Percentiles rank a stretch among this genome's conserved stretches.
These are phyloP conservation scores for Rafetus swinhoei DNA, from an alignment of 2,113 vertebrate species.

Conservation along the genomic window DNA sequence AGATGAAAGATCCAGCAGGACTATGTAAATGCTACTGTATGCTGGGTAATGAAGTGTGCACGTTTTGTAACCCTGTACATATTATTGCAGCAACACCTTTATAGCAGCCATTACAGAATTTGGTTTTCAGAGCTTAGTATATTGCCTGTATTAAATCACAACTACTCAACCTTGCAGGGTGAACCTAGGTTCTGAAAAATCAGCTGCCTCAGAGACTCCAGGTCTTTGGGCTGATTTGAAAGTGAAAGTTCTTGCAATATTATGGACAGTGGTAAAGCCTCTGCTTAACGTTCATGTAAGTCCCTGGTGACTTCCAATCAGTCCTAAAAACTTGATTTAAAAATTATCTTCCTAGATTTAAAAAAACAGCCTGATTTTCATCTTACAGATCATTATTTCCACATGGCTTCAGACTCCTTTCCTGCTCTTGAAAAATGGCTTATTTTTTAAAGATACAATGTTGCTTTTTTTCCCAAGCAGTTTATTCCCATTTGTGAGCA, in stretches of 20 bases:
- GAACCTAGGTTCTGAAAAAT: not conserved
- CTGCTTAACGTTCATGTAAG: not conserved
- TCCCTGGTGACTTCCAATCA: not conserved
- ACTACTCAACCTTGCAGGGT: not conserved
- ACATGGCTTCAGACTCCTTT: not conserved
- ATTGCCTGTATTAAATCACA: not conserved
- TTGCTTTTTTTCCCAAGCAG: slow-evolving; percentile 1
- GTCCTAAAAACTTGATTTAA: not conserved
- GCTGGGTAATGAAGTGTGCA: slow-evolving; percentile 3
- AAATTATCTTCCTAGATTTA: not conserved
- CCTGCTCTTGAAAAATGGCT: not conserved
- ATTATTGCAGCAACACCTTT: not conserved
- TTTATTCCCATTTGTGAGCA: slow-evolving; percentile 1
- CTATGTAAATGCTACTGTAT: not conserved
- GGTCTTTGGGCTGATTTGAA: not conserved
- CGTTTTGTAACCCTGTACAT: not conserved
- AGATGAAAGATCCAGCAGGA: slow-evolving; percentile 17
- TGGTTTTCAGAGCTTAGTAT: not conserved
- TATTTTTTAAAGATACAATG: not conserved
- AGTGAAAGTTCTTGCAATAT: not conserved
- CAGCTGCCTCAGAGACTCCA: not conserved
- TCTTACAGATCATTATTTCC: not conserved
- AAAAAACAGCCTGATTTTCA: not conserved
- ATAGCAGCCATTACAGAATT: not conserved
- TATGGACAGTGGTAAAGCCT: not conserved